Conservation (phyloP, 37 sponge, comb jelly and placozoan genomes). For the Tethya wilhelma region DNA sequence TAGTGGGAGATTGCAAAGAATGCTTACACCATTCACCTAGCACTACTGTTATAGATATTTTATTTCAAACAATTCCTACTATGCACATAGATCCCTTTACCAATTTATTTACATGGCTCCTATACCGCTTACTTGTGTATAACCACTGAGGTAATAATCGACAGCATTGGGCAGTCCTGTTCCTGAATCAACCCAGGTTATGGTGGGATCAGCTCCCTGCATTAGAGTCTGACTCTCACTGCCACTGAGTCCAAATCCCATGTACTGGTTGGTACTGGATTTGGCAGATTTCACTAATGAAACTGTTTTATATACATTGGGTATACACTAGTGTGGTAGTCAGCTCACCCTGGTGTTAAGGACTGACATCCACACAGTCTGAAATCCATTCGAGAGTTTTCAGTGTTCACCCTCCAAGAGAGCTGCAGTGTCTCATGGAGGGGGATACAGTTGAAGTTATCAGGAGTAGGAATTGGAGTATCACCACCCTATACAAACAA, state of each 20-base stretch:
- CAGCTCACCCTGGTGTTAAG: constrained; percentile 1
- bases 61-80: too few relatives aligned
- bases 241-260: constrained; percentile 80
- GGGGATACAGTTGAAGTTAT: constrained; percentile 17
- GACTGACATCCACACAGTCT: constrained; percentile 25
- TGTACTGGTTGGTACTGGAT: constrained; percentile 38
- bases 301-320: not conserved
- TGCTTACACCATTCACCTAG: too few relatives aligned
- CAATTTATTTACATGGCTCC: not conserved
- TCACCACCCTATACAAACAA: constrained; percentile 8
- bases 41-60: too few relatives aligned
- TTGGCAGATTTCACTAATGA: not conserved
- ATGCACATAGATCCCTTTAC: too few relatives aligned
- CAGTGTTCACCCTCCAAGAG: constrained; percentile 38
- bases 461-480: not conserved
- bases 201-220: constrained; percentile 60
- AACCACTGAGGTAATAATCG: constrained; percentile 57
- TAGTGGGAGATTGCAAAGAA: too few relatives aligned
- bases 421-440: constrained; percentile 6
- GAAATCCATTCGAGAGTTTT: constrained; percentile 5
- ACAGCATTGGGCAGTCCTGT: constrained; percentile 35
- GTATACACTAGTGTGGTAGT: not conserved
- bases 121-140: constrained; percentile 35
- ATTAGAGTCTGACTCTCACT: constrained; percentile 19
- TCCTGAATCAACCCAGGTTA: constrained; percentile 51